Percentiles rank a stretch among this genome's conserved stretches.
Evolutionary conservation across 30 jellyfish, hydroid and myxozoan genomes (phyloP).

Genomic region (Cassiopea xamachana): DNA sequence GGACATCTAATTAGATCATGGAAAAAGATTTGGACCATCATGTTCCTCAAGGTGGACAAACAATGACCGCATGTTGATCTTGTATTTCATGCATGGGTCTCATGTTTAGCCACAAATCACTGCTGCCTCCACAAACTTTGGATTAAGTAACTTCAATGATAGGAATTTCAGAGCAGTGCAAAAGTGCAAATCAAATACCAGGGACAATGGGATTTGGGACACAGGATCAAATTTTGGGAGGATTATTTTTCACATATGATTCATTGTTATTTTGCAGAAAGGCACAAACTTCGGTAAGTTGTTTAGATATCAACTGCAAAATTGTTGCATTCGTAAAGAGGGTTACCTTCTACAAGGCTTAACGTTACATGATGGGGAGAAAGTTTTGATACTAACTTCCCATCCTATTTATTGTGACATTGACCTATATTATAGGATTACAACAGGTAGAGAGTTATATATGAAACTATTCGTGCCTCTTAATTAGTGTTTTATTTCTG

Average conservation of each 20-base stretch:
- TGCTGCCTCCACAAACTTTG: background rate
- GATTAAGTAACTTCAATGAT: background rate
- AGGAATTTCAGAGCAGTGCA: background rate
- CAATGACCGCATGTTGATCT: background rate
- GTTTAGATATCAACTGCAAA: background rate
- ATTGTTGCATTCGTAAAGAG: background rate
- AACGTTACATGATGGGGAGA: no score
- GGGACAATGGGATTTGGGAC: slow-evolving; percentile 6
- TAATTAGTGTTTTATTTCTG: no score
- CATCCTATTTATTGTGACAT: no score
- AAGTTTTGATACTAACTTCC: no score
- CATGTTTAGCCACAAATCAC: background rate
- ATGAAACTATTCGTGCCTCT: no score
- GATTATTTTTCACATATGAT: background rate
- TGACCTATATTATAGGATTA: no score
- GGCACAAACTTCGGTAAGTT: background rate
- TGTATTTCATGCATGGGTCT: background rate
- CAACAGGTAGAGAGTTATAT: no score
- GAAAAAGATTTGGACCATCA: background rate
- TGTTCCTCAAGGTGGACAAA: background rate
- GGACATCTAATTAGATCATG: background rate
- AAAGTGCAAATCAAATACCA: background rate
- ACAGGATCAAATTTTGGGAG: background rate
- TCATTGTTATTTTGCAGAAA: background rate
- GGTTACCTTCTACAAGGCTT: background rate